Evolutionary conservation across 2,888 invertebrate genomes (phyloP), one percentile per base, ranked within the genome.

Genomic region (Ferdinandea cuprea): DNA sequence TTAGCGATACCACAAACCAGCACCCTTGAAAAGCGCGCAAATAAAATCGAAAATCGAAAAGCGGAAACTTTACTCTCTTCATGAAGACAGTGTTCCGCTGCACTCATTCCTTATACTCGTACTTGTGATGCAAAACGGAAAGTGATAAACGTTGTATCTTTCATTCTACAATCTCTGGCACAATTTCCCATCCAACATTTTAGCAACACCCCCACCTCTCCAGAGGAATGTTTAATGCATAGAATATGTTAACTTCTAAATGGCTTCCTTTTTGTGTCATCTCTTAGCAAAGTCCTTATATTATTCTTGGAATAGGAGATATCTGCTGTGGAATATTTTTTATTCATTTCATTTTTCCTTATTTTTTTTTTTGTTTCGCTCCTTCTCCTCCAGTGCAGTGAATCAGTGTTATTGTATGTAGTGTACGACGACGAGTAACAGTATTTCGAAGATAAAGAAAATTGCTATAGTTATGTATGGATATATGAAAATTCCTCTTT

Each of bases 71-170:
- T 35, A 35, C 50, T 42, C 25, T 5, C 13, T 28, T n/a, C n/a
- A 8, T 25, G 13, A 2, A 59, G 17, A 28, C 58, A 42, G 42
- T 25, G 15, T 8, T 28, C 40, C 17, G 17, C 15, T 71, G 71
- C 73, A 48, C 61, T 44, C 37, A 6, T 50, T 13, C 5, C 13
- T 0, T 9, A 9, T 28, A 11, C 50, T 0, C 7, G 5, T 15
- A 54, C 17, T 37, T 44, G 17, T 48, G 46, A 61, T 81, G 77
- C 71, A 77, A 58, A 81, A 54, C 65, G 65, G 65, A 54, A 81
- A 81, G 71, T 81, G 77, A 71, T 73, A 81, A 77, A 72, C 65
- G 77, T 54, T 81, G 81, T 72, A 81, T 77, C 59, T 71, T 37
- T 44, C 59, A 66, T 65, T 76, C 71, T 52, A 81, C 76, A 81